These are phyloP conservation scores for Chiroxiphia lanceolata DNA, from an alignment of 2,797 vertebrate species.

Conservation along the genomic window DNA sequence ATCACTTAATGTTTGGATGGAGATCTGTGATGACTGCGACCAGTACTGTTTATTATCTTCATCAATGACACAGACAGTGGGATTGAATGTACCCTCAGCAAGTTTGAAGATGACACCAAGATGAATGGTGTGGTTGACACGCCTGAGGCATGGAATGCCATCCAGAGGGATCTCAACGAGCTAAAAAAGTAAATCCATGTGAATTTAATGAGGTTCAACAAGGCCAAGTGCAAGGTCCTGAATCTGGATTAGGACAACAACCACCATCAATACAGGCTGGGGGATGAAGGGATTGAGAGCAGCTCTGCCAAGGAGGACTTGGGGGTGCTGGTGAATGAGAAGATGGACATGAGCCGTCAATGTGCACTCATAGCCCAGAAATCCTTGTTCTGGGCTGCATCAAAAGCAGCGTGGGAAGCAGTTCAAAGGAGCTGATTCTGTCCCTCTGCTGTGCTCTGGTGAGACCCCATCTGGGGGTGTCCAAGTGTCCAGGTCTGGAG, in stretches of 20 bases:
- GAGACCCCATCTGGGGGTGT: background rate
- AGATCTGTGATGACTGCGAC: background rate
- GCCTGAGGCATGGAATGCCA: fast-evolving
- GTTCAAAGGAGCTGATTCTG: background rate
- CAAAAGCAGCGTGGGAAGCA: background rate
- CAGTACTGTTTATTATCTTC: background rate
- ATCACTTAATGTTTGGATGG: background rate
- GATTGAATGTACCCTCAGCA: background rate
- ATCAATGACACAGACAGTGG: background rate
- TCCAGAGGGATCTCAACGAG: background rate
- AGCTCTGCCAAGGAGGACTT: fast-evolving
- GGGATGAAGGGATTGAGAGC: background rate
- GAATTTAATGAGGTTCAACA: background rate
- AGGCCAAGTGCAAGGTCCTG: background rate
- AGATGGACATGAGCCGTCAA: background rate
- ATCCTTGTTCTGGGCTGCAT: fast-evolving
- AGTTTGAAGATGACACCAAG: background rate
- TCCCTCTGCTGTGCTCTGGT: background rate
- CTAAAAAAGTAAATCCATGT: background rate
- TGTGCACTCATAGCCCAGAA: background rate
- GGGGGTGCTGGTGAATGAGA: fast-evolving
- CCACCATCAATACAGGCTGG: background rate
- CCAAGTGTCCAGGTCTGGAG: background rate
- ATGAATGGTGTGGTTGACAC: fast-evolving
- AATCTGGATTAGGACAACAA: background rate